phyloP scores from a whole-genome alignment of 2,113 vertebrate genomes.

The Lepidothrix coronata region DNA sequence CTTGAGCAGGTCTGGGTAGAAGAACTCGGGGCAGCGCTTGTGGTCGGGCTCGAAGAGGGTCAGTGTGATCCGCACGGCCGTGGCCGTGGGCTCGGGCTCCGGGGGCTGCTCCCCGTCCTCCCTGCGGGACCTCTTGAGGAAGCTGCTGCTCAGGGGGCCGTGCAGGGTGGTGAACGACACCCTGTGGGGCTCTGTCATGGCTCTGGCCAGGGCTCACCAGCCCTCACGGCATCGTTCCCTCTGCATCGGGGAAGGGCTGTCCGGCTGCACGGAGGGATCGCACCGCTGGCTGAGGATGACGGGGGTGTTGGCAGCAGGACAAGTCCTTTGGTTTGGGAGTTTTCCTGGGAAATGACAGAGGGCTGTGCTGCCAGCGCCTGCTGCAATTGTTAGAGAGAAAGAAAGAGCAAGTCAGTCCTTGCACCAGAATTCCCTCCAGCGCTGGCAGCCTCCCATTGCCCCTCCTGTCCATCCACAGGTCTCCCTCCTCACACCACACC shows the following conservation, averaged over 20 bases:
- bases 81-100: conserved; percentile 58
- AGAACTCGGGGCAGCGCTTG: conserved; percentile 88
- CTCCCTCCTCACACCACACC: neutral
- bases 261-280: neutral
- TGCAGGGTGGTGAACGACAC: conserved; percentile 83
- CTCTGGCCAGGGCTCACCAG: conserved; percentile 19
- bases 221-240: conserved; percentile 70
- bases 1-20: conserved; percentile 83
- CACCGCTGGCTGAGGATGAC: accelerated
- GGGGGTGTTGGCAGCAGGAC: accelerated
- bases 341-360: neutral
- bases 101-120: conserved; percentile 59
- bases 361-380: neutral
- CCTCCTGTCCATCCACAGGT: neutral
- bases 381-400: neutral
- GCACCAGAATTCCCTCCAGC: neutral
- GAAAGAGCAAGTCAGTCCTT: neutral
- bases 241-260: neutral
- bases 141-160: conserved; percentile 56
- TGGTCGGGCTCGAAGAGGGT: conserved; percentile 85
- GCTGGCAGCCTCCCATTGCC: neutral
- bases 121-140: conserved; percentile 69
- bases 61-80: conserved; percentile 79
- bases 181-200: conserved; percentile 87
- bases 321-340: neutral